Percentiles rank a stretch among this genome's conserved stretches.
Evolutionary conservation across 2,113 vertebrate genomes (phyloP).

Genomic region (Ammodytes dubius): DNA sequence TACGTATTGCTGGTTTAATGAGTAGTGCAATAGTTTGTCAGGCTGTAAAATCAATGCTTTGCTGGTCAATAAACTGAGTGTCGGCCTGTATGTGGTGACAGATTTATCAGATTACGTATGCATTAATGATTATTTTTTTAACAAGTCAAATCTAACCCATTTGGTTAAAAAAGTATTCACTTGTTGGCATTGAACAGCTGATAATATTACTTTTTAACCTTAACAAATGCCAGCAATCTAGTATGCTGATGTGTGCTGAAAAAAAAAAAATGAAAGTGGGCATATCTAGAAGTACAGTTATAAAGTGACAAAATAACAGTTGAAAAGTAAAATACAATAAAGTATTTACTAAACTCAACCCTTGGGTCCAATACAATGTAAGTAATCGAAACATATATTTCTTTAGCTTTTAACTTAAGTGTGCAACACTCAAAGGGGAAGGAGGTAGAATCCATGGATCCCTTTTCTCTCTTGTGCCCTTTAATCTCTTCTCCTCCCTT

Average conservation of each 20-base stretch:
- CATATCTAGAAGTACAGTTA: not conserved
- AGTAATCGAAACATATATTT: not conserved
- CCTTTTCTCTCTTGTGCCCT: constrained; percentile 18
- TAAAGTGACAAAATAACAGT: not conserved
- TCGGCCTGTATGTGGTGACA: not conserved
- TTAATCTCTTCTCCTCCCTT: constrained; percentile 30
- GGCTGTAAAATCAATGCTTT: constrained; percentile 33
- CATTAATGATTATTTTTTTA: not conserved
- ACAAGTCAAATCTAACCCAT: not conserved
- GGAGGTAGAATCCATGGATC: constrained; percentile 2
- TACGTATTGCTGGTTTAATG: constrained; percentile 25
- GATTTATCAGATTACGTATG: not conserved
- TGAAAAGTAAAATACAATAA: not conserved
- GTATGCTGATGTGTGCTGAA: not conserved
- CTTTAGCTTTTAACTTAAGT: not conserved
- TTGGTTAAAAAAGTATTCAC: not conserved
- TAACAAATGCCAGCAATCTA: not conserved
- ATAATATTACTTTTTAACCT: not conserved
- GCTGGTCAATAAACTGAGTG: constrained; percentile 24
- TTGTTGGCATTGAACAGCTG: not conserved
- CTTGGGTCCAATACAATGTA: not conserved
- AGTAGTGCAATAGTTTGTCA: constrained; percentile 29
- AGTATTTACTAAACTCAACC: not conserved
- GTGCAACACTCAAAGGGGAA: not conserved
- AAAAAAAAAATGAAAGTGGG: not conserved